Conservation (phyloP, 2,888 invertebrate genomes). For the Lysandra coridon region DNA sequence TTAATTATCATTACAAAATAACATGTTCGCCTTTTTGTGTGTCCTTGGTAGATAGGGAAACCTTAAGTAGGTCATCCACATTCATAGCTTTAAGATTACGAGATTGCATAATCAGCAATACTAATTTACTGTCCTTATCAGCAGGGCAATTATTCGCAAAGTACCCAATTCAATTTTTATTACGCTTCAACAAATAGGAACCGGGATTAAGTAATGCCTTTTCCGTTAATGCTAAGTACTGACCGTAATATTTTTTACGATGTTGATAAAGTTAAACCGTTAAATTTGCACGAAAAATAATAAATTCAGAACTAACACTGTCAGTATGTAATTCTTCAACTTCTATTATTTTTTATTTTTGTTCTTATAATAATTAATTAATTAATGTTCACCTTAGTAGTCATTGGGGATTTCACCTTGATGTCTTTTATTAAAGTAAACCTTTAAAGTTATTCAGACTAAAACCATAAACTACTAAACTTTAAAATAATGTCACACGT, state of each 20-base stretch:
- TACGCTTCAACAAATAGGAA: background rate
- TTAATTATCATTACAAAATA: too few relatives aligned
- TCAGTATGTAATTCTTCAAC: background rate
- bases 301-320: background rate
- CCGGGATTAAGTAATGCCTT: background rate
- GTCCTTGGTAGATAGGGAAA: background rate
- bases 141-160: background rate
- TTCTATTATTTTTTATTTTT: background rate
- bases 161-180: conserved; percentile 9
- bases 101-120: conserved; percentile 7
- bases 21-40: background rate
- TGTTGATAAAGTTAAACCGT: conserved; percentile 2
- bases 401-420: background rate
- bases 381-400: too few relatives aligned
- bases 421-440: background rate
- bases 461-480: too few relatives aligned
- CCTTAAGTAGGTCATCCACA: conserved; percentile 3
- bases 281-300: background rate
- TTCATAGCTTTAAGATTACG: background rate
- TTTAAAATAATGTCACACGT: background rate
- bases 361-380: too few relatives aligned
- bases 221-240: background rate
- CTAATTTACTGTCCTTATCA: conserved; percentile 10
- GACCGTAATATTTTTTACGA: conserved; percentile 7
- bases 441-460: background rate